Conservation (phyloP, 2,113 vertebrate genomes). For the Lota lota region DNA sequence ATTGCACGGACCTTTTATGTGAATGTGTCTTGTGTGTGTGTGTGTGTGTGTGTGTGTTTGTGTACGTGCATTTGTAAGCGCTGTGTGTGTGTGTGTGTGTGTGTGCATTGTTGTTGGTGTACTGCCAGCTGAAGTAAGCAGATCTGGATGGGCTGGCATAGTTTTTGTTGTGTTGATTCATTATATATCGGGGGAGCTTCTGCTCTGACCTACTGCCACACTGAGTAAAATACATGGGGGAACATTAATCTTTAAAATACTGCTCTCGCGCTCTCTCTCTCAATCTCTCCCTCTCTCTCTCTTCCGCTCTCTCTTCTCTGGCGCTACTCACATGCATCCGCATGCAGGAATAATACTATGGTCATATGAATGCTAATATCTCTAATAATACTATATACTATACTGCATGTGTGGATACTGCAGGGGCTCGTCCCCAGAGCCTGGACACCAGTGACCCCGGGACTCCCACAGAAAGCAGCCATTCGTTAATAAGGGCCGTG, state of each 20-base stretch:
- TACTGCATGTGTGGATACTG: not conserved
- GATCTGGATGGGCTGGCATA: slow-evolving; percentile 36
- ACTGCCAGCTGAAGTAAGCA: slow-evolving; percentile 42
- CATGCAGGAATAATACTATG: no score
- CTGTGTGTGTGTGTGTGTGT: not conserved
- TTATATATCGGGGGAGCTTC: slow-evolving; percentile 28
- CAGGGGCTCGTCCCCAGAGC: no score
- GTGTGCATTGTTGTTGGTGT: not conserved
- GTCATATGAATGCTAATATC: no score
- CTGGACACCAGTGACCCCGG: not conserved
- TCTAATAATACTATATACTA: no score
- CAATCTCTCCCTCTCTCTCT: no score
- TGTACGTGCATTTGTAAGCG: not conserved
- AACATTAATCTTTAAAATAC: slow-evolving; percentile 14
- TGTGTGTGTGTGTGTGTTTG: not conserved
- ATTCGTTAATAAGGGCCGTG: slow-evolving; percentile 55
- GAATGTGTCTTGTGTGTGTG: not conserved
- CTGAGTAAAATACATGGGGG: slow-evolving; percentile 40
- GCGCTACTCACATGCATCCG: no score
- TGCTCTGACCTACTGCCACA: slow-evolving; percentile 61
- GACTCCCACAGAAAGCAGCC: slow-evolving; percentile 33
- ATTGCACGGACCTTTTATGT: not conserved
- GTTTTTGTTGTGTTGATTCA: slow-evolving; percentile 51
- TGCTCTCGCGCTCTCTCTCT: not conserved
- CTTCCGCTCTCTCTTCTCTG: not conserved